A percentile compares a stretch with the other conserved stretches of the same genome.
These are phyloP conservation scores for Netelia inedita DNA, from an alignment of 2,888 invertebrate genomes.

Conservation along the genomic window DNA sequence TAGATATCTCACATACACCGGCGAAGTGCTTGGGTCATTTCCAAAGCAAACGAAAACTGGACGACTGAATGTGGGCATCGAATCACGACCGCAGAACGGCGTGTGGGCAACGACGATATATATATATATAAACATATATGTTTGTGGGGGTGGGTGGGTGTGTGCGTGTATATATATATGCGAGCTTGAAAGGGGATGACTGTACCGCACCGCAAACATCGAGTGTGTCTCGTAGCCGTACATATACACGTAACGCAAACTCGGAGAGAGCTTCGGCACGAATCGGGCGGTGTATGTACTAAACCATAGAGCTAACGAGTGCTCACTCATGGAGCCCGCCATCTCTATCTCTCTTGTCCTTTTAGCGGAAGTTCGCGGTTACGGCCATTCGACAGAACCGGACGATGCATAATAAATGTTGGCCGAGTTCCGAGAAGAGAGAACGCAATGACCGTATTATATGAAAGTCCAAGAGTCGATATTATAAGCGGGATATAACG, in stretches of 20 bases:
- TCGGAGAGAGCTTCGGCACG: slow-evolving; percentile 64
- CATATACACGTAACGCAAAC: slow-evolving; percentile 78
- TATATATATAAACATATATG: slow-evolving; percentile 11
- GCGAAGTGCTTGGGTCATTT: slow-evolving; percentile 82
- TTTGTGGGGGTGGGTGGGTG: too few relatives aligned
- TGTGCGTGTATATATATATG: slow-evolving; percentile 16
- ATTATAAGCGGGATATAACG: slow-evolving; percentile 22
- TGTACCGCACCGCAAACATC: slow-evolving; percentile 78
- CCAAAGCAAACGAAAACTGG: slow-evolving; percentile 83
- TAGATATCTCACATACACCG: slow-evolving; percentile 33
- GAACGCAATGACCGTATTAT: not conserved
- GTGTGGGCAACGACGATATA: slow-evolving; percentile 68
- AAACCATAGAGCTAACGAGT: slow-evolving; percentile 64
- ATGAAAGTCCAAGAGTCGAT: not conserved
- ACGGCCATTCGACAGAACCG: slow-evolving; percentile 78
- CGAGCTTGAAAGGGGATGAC: slow-evolving; percentile 32
- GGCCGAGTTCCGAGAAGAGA: slow-evolving; percentile 39
- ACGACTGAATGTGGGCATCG: slow-evolving; percentile 82
- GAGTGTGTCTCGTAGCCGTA: slow-evolving; percentile 49
- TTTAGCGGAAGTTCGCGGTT: slow-evolving; percentile 80
- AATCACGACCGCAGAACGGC: slow-evolving; percentile 80
- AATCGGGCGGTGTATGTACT: slow-evolving; percentile 43
- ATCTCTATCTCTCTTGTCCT: slow-evolving; percentile 72
- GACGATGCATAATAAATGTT: slow-evolving; percentile 79
- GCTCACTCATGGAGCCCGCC: slow-evolving; percentile 49